These are phyloP conservation scores for Drosophila truncata DNA, from an alignment of 1,140 invertebrate species.

Conservation along the genomic window DNA sequence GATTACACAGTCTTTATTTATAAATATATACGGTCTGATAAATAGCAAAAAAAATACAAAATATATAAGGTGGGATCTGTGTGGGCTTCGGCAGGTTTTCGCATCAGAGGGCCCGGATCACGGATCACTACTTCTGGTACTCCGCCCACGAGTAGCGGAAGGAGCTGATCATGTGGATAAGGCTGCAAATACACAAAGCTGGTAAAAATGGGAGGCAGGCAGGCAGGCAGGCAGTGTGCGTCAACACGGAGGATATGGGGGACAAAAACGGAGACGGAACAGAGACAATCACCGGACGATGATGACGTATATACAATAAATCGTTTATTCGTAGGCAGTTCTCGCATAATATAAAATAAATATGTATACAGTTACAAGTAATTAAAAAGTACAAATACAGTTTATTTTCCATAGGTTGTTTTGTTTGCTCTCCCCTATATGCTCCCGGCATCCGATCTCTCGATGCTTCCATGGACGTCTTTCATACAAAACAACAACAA, in stretches of 20 bases:
- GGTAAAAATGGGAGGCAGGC: conserved; percentile 50
- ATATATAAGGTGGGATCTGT: conserved; percentile 37
- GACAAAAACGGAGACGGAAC: conserved; percentile 11
- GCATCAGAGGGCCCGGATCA: conserved; percentile 17
- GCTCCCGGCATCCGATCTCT: conserved; percentile 48
- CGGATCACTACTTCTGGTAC: conserved; percentile 52
- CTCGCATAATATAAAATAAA: conserved; percentile 84
- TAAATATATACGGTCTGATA: conserved; percentile 46
- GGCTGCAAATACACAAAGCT: conserved; percentile 75
- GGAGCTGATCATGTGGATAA: conserved; percentile 76
- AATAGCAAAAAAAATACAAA: conserved; percentile 44
- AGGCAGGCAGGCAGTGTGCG: conserved; percentile 28
- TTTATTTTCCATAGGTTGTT: conserved; percentile 76
- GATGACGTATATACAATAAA: conserved; percentile 69
- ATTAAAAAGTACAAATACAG: conserved; percentile 84
- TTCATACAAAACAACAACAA: conserved; percentile 35
- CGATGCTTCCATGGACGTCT: conserved; percentile 28
- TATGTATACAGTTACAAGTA: conserved; percentile 83
- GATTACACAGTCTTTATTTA: conserved; percentile 41
- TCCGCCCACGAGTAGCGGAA: conserved; percentile 75
- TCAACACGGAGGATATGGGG: conserved; percentile 12
- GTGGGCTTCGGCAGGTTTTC: conserved; percentile 17
- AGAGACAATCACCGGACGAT: conserved; percentile 37
- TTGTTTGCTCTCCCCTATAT: conserved; percentile 31
- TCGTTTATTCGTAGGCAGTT: conserved; percentile 84